Conservation (phyloP, 2,797 vertebrate genomes). For the Miichthys miiuy region DNA sequence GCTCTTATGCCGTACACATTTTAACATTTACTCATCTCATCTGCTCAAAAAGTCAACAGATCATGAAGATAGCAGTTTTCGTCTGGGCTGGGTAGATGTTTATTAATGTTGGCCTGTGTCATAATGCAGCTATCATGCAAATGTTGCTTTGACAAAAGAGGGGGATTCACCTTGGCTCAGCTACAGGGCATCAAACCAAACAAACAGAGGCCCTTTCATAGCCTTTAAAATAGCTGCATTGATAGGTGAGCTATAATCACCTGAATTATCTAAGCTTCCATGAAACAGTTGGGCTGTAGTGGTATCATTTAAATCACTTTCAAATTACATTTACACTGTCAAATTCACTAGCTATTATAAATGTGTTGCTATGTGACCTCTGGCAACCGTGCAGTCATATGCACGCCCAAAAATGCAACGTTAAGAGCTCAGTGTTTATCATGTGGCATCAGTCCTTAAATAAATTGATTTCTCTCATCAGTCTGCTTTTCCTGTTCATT, state of each 20-base stretch:
- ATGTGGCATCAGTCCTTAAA: slow-evolving; percentile 44
- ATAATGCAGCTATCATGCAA: slow-evolving; percentile 45
- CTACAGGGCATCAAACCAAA: slow-evolving; percentile 4
- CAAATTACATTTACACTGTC: slow-evolving; percentile 18
- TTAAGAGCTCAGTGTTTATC: slow-evolving; percentile 50
- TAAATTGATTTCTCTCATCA: slow-evolving; percentile 63
- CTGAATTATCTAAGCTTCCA: not conserved
- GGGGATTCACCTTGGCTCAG: not conserved
- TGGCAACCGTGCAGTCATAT: slow-evolving; percentile 22
- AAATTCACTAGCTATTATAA: slow-evolving; percentile 21
- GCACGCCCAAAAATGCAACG: slow-evolving; percentile 22
- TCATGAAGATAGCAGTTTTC: slow-evolving; percentile 42
- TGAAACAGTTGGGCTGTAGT: not conserved
- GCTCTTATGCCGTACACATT: slow-evolving; percentile 6
- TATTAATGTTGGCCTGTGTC: slow-evolving; percentile 34
- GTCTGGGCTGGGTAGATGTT: slow-evolving; percentile 1
- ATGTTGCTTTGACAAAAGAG: slow-evolving; percentile 33
- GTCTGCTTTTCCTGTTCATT: slow-evolving; percentile 59
- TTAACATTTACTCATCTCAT: slow-evolving; percentile 36
- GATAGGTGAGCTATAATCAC: not conserved
- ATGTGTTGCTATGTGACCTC: slow-evolving; percentile 6
- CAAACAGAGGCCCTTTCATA: slow-evolving; percentile 32
- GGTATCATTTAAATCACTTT: not conserved
- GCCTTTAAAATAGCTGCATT: not conserved
- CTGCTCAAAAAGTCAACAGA: slow-evolving; percentile 55